These are phyloP conservation scores for Macroglossus sobrinus DNA, from an alignment of 2,113 vertebrate species.

Conservation along the genomic window DNA sequence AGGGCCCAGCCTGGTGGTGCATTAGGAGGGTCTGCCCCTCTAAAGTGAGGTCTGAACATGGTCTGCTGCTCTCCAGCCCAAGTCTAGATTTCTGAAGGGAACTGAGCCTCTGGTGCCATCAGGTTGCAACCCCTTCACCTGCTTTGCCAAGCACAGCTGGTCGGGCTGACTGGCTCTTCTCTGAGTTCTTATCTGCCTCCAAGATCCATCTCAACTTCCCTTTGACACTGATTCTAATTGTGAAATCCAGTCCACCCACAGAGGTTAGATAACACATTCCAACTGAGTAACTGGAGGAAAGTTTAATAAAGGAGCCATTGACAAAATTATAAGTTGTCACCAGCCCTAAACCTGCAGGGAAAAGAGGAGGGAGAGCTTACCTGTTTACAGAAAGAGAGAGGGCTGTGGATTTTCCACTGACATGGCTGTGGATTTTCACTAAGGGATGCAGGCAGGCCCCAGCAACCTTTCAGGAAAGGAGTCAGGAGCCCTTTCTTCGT, in stretches of 20 bases:
- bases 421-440: neutral
- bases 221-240: neutral
- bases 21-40: neutral
- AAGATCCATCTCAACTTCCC: too few species aligned
- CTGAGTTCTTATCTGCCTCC: neutral
- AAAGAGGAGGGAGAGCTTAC: neutral
- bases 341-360: neutral
- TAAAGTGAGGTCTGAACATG: neutral
- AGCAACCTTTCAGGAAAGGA: neutral
- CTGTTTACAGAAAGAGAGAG: neutral
- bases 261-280: neutral
- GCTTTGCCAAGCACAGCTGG: rapidly evolving
- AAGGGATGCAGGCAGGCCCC: neutral
- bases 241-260: neutral
- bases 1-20: too few species aligned
- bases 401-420: too few species aligned
- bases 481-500: neutral
- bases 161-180: neutral
- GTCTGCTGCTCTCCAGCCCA: neutral
- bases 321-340: neutral
- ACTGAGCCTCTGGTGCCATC: neutral
- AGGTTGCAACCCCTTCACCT: neutral
- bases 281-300: neutral
- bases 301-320: neutral
- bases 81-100: neutral